phyloP scores from a whole-genome alignment of 2,888 invertebrate genomes.

The Meiosimyza decipiens region DNA sequence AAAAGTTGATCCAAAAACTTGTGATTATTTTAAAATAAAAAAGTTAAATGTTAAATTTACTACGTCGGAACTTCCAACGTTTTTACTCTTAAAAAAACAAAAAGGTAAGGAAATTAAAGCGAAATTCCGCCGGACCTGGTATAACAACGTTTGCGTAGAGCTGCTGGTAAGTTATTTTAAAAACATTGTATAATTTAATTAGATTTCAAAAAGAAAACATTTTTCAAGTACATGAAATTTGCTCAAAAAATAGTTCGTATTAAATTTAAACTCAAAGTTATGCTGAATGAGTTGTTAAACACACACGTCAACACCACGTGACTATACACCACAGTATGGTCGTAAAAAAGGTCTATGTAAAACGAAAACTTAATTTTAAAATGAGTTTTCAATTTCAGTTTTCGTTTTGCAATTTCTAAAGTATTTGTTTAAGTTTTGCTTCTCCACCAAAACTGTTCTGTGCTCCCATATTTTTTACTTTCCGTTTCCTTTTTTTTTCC shows the following conservation, averaged over 20 bases:
- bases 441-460: not conserved
- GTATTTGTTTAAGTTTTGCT: slow-evolving; percentile 17
- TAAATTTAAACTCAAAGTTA: slow-evolving; percentile 17
- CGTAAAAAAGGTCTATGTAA: slow-evolving; percentile 22
- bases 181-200: slow-evolving; percentile 45
- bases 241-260: slow-evolving; percentile 45
- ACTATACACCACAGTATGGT: slow-evolving; percentile 44
- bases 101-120: slow-evolving; percentile 63
- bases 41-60: not conserved
- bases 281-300: slow-evolving; percentile 41
- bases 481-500: slow-evolving; percentile 25
- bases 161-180: slow-evolving; percentile 64
- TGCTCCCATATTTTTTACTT: slow-evolving; percentile 13
- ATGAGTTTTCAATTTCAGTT: slow-evolving; percentile 36
- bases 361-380: slow-evolving; percentile 29
- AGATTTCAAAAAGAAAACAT: slow-evolving; percentile 50
- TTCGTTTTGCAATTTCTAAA: slow-evolving; percentile 23
- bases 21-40: too few species aligned
- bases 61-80: slow-evolving; percentile 49
- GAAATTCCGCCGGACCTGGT: slow-evolving; percentile 61
- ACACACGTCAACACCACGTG: slow-evolving; percentile 64
- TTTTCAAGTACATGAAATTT: slow-evolving; percentile 47
- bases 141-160: slow-evolving; percentile 65
- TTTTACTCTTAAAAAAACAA: slow-evolving; percentile 37
- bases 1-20: too few species aligned